Conservation (phyloP, 2,888 invertebrate species). For the Pimpla rufipes region DNA sequence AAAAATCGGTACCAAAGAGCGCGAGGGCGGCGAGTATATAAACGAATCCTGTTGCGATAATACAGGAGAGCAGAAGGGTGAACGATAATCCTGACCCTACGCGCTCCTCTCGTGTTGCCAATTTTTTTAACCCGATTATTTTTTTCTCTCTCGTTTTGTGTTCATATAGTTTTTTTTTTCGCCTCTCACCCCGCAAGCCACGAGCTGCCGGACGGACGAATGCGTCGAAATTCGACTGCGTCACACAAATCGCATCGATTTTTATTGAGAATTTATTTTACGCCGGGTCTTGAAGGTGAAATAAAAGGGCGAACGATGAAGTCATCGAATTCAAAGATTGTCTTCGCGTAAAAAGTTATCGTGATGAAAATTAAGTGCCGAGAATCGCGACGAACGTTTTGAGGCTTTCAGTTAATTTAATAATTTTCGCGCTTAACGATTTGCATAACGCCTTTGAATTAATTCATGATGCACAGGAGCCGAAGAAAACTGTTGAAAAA, state of each 20-base stretch:
- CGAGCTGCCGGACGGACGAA: neutral
- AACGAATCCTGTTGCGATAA: conserved; percentile 37
- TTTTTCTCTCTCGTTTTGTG: neutral
- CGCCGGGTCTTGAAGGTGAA: neutral
- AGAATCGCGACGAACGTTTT: neutral
- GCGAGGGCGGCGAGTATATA: neutral
- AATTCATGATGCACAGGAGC: no score
- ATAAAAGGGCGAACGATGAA: conserved; percentile 12
- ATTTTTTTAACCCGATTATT: conserved; percentile 29
- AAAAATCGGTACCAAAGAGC: conserved; percentile 8
- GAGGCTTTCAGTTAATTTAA: neutral
- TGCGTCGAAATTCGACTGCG: neutral
- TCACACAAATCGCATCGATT: neutral
- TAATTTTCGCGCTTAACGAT: no score
- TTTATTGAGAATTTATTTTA: neutral
- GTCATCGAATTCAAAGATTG: neutral
- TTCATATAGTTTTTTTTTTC: neutral
- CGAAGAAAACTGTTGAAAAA: no score
- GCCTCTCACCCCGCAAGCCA: neutral
- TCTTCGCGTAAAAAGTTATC: conserved; percentile 18
- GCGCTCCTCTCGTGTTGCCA: neutral
- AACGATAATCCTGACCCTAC: conserved; percentile 8
- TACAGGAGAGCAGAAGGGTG: conserved; percentile 21
- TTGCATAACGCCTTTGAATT: no score
- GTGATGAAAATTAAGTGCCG: conserved; percentile 48